These are phyloP conservation scores for Mamestra configurata DNA, from an alignment of 1,140 invertebrate species.

Conservation along the genomic window DNA sequence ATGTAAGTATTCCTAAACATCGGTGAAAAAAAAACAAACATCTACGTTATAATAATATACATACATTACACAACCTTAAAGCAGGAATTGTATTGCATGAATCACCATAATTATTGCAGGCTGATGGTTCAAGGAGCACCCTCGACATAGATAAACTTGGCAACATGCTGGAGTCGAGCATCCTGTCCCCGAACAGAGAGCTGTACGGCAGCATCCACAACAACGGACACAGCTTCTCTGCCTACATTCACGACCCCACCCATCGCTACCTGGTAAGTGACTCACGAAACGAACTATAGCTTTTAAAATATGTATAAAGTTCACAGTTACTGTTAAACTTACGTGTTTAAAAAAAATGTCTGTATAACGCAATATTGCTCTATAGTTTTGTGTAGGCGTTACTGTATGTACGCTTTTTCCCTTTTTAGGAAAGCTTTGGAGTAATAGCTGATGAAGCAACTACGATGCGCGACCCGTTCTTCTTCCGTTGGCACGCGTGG, in stretches of 20 bases:
- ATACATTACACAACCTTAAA: too few species aligned
- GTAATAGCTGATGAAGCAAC: slow-evolving; percentile 91
- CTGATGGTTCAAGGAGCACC: slow-evolving; percentile 76
- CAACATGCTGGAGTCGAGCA: slow-evolving; percentile 89
- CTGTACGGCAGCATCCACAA: slow-evolving; percentile 91
- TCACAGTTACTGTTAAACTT: too few species aligned
- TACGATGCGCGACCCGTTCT: slow-evolving; percentile 91
- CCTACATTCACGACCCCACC: slow-evolving; percentile 90
- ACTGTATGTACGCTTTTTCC: too few species aligned
- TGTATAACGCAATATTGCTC: too few species aligned
- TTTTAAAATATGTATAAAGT: too few species aligned
- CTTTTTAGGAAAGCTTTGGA: slow-evolving; percentile 88
- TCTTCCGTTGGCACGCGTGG: slow-evolving; percentile 92
- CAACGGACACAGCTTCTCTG: slow-evolving; percentile 89
- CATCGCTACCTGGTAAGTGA: slow-evolving; percentile 87
- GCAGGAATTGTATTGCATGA: too few species aligned
- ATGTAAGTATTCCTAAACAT: slow-evolving; percentile 57
- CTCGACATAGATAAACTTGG: slow-evolving; percentile 90
- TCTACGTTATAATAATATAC: neutral
- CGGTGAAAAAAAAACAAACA: neutral
- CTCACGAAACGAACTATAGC: too few species aligned
- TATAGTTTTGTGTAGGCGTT: too few species aligned
- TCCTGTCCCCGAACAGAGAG: slow-evolving; percentile 88
- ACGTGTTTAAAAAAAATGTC: too few species aligned
- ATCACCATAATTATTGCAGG: slow-evolving; percentile 65